Conservation (phyloP, 2,797 vertebrate genomes). For the Gadopsis bispinosus region DNA sequence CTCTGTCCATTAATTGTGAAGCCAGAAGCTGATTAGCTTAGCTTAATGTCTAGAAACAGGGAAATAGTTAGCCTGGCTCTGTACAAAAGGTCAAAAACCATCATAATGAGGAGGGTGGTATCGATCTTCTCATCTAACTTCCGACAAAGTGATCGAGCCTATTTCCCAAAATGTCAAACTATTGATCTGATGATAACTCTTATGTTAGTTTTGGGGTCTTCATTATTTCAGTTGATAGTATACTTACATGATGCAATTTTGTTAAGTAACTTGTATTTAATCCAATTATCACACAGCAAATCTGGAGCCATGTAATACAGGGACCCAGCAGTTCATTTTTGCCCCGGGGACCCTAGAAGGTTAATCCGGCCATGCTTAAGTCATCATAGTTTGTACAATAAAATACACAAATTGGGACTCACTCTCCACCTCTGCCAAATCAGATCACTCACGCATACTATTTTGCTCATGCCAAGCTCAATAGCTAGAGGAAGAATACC, state of each 20-base stretch:
- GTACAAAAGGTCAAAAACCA: background rate
- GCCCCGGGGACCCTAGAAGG: background rate
- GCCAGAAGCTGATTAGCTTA: background rate
- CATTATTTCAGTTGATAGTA: background rate
- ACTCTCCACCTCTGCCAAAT: slow-evolving; percentile 9
- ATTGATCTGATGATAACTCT: background rate
- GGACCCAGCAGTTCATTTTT: background rate
- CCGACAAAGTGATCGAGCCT: background rate
- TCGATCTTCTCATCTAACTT: background rate
- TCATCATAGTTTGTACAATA: slow-evolving; percentile 3
- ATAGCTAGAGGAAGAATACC: slow-evolving; percentile 5
- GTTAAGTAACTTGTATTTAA: slow-evolving; percentile 1
- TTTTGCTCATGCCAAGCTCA: slow-evolving; percentile 6
- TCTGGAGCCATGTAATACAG: background rate
- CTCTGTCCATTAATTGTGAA: background rate
- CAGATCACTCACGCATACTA: background rate
- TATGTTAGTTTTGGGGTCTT: background rate
- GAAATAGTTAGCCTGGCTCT: background rate
- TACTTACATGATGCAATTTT: background rate
- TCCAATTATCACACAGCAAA: background rate
- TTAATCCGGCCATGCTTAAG: slow-evolving; percentile 2
- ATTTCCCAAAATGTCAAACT: background rate
- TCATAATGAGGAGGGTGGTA: background rate
- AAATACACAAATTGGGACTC: slow-evolving; percentile 5
- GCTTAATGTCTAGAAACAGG: background rate